These are phyloP conservation scores for Platorchestia sp. DNA, from an alignment of 1,140 invertebrate species.

Conservation along the genomic window DNA sequence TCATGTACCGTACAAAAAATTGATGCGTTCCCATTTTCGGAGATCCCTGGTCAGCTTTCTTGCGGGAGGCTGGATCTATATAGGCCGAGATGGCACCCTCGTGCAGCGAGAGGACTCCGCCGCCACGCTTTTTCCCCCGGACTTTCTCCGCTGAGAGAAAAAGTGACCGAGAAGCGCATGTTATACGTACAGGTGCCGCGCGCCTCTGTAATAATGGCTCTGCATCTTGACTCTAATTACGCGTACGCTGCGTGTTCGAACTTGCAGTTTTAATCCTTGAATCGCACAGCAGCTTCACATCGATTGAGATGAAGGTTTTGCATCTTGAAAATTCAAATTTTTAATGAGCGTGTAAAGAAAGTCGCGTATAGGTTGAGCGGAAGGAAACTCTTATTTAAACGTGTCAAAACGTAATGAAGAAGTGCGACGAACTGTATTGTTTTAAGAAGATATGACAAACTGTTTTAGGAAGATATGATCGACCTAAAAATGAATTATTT, in stretches of 20 bases:
- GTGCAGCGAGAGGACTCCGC: neutral
- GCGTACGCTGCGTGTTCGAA: neutral
- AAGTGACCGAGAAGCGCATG: neutral
- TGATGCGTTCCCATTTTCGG: neutral
- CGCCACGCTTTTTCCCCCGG: neutral
- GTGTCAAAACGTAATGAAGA: too few relatives aligned
- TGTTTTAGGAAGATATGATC: too few relatives aligned
- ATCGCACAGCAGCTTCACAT: neutral
- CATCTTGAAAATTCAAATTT: too few relatives aligned
- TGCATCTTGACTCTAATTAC: neutral
- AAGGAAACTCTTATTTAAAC: too few relatives aligned
- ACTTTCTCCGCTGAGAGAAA: constrained; percentile 30
- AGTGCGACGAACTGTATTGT: too few relatives aligned
- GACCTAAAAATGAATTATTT: too few relatives aligned
- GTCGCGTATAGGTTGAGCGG: too few relatives aligned
- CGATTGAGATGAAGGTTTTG: too few relatives aligned
- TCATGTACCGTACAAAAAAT: neutral
- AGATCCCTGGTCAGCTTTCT: neutral
- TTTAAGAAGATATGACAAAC: too few relatives aligned
- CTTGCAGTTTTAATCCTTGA: neutral
- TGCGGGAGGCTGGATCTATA: neutral
- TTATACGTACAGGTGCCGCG: neutral
- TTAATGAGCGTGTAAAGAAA: too few relatives aligned
- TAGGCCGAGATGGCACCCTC: neutral
- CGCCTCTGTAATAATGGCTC: neutral